A percentile compares a stretch with the other conserved stretches of the same genome.
Evolutionary conservation across 2,113 vertebrate genomes (phyloP).

Genomic region (Elephas maximus): DNA sequence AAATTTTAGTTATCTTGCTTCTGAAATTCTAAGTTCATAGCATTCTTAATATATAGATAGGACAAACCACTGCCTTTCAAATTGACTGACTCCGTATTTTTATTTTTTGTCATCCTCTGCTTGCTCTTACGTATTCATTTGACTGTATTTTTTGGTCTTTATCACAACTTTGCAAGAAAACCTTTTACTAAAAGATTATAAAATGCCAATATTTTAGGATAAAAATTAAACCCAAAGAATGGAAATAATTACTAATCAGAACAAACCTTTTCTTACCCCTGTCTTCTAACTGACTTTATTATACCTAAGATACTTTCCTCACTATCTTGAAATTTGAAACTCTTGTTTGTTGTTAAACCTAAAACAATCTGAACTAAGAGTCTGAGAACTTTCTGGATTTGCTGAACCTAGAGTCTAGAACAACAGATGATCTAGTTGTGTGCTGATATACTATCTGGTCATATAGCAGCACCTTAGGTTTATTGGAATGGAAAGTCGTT

Average conservation of each 20-base stretch:
- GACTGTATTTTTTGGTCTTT: conserved; percentile 14
- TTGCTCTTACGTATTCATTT: neutral
- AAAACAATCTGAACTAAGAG: neutral
- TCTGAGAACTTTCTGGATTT: neutral
- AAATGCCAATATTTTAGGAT: conserved; percentile 5
- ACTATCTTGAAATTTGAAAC: conserved; percentile 26
- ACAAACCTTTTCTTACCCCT: neutral
- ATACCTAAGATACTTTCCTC: neutral
- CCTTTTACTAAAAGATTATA: neutral
- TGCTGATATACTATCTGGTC: neutral
- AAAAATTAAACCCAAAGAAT: conserved; percentile 46
- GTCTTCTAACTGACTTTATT: neutral
- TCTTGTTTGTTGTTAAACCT: conserved; percentile 5
- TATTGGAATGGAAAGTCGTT: neutral
- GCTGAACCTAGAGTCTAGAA: neutral
- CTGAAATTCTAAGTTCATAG: neutral
- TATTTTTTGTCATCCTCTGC: neutral
- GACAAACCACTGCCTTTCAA: neutral
- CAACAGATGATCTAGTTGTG: neutral
- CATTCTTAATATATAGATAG: neutral
- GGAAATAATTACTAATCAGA: neutral
- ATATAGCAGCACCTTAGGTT: neutral
- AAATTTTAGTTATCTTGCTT: neutral
- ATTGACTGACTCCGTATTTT: neutral
- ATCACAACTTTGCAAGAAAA: conserved; percentile 30